Percentiles rank a stretch among this genome's conserved stretches.
These are phyloP conservation scores for Hycleus phaleratus DNA, from an alignment of 1,140 invertebrate species.

Conservation along the genomic window DNA sequence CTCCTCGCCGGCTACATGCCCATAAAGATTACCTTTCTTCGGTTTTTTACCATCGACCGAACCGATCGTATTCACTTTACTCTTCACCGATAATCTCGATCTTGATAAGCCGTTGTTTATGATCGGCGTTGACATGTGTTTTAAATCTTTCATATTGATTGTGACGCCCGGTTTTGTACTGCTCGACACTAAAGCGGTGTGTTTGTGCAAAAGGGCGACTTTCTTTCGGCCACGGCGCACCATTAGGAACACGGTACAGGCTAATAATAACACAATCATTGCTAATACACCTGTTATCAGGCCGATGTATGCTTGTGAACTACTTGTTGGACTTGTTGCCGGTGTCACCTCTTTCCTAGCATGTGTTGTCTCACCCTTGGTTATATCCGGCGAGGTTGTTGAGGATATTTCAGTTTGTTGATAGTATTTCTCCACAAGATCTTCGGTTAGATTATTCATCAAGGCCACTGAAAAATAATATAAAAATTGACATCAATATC, in stretches of 20 bases:
- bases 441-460: slow-evolving; percentile 43
- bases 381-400: slow-evolving; percentile 30
- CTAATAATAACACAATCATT: slow-evolving; percentile 59
- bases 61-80: slow-evolving; percentile 36
- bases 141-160: slow-evolving; percentile 60
- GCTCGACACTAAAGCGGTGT: slow-evolving; percentile 49
- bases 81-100: slow-evolving; percentile 44
- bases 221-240: slow-evolving; percentile 64
- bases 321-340: slow-evolving; percentile 56
- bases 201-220: slow-evolving; percentile 57
- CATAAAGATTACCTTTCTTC: slow-evolving; percentile 40
- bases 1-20: slow-evolving; percentile 45
- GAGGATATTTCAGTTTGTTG: slow-evolving; percentile 32
- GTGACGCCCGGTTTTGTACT: slow-evolving; percentile 46
- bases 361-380: slow-evolving; percentile 37
- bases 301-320: slow-evolving; percentile 65
- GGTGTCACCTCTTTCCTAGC: slow-evolving; percentile 47
- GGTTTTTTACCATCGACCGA: slow-evolving; percentile 28
- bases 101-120: slow-evolving; percentile 50
- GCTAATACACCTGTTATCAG: slow-evolving; percentile 72
- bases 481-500: neutral
- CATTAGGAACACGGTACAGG: slow-evolving; percentile 60
- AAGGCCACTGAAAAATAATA: slow-evolving; percentile 36
- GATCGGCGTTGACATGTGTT: slow-evolving; percentile 48
- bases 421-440: slow-evolving; percentile 43